Base-by-base conservation (phyloP, 2,113 vertebrate species). In the Limanda limanda region DNA sequence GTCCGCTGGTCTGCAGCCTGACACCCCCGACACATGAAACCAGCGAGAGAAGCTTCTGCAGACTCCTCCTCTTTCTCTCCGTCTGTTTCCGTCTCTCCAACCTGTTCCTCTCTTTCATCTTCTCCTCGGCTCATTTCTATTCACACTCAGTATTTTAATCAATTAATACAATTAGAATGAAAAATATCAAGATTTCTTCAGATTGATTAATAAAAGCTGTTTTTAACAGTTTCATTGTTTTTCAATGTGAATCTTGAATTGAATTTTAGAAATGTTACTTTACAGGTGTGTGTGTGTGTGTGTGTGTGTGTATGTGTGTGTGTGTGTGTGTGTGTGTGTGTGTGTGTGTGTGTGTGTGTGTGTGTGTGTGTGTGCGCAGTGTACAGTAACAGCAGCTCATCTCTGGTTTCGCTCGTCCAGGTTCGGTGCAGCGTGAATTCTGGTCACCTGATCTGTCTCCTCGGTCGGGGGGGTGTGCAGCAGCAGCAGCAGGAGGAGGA, bases 381-480 rank as follows among this genome's bases (percentile, higher is more conserved):
- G 95, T 97, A 91, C 86, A 86, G 93, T 97, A 92, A 93, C 95
- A 90, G 21, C 71, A 71, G 86, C 76, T 89, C 88, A 83, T 96
- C 92, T 96, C 92, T 90, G 92, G 94, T 97, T 96, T 95, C 96
- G 75, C 91, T 92, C 74, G 58, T 84, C 79, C 95, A 97, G 96
- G 93, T 92, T 94, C 93, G 74, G 88, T 91, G 83, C 86, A 88
- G 57, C 90, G 89, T 17, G 95, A 93, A 91, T 94, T 95, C 91
- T 95, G 95, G 92, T 95, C 94, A 92, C 83, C 60, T 18, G 91
- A 95, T 55, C 62, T 20, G 25, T 88, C 93, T 91, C 89, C 82
- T n/a, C 68, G 84, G 78, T 85, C 86, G 1, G 3, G 37, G 55
- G 20, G 37, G 57, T 51, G 3, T 3, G 4, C 7, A 20, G 15